Evolutionary conservation across 2,797 vertebrate genomes (phyloP).

Genomic region (Acrossocheilus wenchowensis): DNA sequence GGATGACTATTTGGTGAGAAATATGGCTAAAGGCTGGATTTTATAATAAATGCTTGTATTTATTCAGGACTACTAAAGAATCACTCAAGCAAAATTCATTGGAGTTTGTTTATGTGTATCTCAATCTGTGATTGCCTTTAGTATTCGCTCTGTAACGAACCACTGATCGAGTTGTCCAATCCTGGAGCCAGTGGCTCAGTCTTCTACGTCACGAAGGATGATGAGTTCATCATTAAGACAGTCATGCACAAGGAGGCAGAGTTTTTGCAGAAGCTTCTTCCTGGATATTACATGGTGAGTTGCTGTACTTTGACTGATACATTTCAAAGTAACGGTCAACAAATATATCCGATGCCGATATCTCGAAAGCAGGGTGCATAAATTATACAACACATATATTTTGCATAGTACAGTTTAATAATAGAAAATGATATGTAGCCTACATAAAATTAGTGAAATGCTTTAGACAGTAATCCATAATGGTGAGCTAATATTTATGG

Average conservation of each 20-base stretch:
- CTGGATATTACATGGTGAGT: slow-evolving; percentile 97
- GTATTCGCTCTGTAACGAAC: slow-evolving; percentile 97
- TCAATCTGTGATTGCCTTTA: slow-evolving; percentile 30
- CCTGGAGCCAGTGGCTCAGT: slow-evolving; percentile 96
- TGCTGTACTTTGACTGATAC: neutral
- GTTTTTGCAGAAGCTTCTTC: slow-evolving; percentile 97
- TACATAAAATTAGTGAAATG: neutral
- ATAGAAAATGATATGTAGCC: neutral
- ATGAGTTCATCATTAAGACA: slow-evolving; percentile 98
- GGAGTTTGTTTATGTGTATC: slow-evolving; percentile 2
- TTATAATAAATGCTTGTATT: neutral
- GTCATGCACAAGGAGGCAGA: slow-evolving; percentile 99
- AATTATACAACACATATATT: neutral
- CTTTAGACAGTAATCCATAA: neutral
- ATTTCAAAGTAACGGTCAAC: neutral
- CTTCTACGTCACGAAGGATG: slow-evolving; percentile 96
- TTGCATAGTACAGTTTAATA: neutral
- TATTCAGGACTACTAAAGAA: neutral
- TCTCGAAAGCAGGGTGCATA: neutral
- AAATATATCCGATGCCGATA: neutral
- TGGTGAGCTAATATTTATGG: neutral
- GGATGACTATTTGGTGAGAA: slow-evolving; percentile 87
- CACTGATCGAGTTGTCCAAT: slow-evolving; percentile 96
- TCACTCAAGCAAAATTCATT: slow-evolving; percentile 19
- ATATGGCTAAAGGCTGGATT: neutral